Percentiles rank a stretch among this genome's conserved stretches.
These are phyloP conservation scores for Sebastiscus tertius DNA, from an alignment of 2,797 vertebrate species.

Conservation along the genomic window DNA sequence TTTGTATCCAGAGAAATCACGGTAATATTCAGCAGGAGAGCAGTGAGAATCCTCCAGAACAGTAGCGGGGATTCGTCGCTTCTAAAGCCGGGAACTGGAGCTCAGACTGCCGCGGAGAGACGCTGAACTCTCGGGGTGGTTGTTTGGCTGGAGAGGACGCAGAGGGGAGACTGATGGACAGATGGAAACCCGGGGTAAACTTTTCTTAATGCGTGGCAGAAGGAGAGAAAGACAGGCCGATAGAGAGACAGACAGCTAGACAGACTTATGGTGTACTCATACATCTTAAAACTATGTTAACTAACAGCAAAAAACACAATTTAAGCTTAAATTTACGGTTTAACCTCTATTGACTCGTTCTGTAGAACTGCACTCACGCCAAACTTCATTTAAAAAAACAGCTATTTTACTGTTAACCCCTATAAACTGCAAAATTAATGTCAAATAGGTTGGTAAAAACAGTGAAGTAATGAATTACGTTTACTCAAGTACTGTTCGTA, in stretches of 20 bases:
- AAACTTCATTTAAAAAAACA: not conserved
- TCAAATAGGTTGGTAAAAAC: not conserved
- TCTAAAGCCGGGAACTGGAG: conserved; percentile 5
- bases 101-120: not conserved
- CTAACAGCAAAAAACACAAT: not conserved
- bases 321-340: not conserved
- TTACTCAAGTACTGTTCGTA: not conserved
- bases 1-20: not conserved
- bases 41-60: not conserved
- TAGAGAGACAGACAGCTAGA: not conserved
- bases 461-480: not conserved
- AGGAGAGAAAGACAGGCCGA: not conserved
- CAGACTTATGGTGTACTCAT: not conserved
- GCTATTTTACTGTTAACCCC: not conserved
- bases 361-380: not conserved
- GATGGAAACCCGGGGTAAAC: conserved; percentile 68
- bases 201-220: conserved; percentile 67
- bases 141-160: not conserved
- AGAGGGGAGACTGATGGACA: not conserved
- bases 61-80: not conserved
- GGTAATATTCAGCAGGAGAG: not conserved
- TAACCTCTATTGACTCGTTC: not conserved
- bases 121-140: not conserved
- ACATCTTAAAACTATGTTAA: not conserved
- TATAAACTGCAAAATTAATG: not conserved